These are phyloP conservation scores for Chelon labrosus DNA, from an alignment of 2,797 vertebrate species.

Conservation along the genomic window DNA sequence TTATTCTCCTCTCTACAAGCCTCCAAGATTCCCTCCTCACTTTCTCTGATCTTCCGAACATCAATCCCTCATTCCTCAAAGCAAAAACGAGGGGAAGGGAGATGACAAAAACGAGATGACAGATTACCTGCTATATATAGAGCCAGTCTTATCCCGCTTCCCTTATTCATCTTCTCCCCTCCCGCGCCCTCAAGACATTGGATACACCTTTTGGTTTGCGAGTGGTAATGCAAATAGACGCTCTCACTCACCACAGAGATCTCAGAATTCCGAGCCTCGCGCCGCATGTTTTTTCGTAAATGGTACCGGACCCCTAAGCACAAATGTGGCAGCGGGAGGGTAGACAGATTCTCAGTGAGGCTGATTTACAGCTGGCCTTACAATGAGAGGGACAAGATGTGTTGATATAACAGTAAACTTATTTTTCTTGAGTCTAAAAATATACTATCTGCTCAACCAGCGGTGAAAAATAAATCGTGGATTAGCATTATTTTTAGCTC, in stretches of 20 bases:
- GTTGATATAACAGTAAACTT: not conserved
- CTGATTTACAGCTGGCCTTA: slow-evolving; percentile 10
- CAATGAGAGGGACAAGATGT: not conserved
- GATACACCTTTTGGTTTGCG: slow-evolving; percentile 72
- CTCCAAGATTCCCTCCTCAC: slow-evolving; percentile 63
- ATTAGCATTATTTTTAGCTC: not conserved
- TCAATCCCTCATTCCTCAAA: slow-evolving; percentile 79
- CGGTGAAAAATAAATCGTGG: not conserved
- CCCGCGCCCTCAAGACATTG: slow-evolving; percentile 62
- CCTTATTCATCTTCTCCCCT: slow-evolving; percentile 72
- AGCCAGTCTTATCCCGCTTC: slow-evolving; percentile 56
- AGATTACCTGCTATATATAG: slow-evolving; percentile 83
- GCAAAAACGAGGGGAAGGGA: slow-evolving; percentile 67
- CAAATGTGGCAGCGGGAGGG: slow-evolving; percentile 3
- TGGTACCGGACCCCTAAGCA: not conserved
- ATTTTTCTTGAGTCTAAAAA: slow-evolving; percentile 16
- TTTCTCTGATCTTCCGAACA: slow-evolving; percentile 76
- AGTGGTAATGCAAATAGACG: slow-evolving; percentile 67
- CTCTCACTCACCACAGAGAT: slow-evolving; percentile 32
- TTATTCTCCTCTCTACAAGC: slow-evolving; percentile 53
- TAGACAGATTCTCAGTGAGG: not conserved
- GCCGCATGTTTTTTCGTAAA: slow-evolving; percentile 26
- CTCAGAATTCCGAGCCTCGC: slow-evolving; percentile 27
- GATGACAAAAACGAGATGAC: slow-evolving; percentile 77
- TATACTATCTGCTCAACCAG: not conserved